Evolutionary conservation across 2,888 invertebrate genomes (phyloP).

Genomic region (Brenthis ino): DNA sequence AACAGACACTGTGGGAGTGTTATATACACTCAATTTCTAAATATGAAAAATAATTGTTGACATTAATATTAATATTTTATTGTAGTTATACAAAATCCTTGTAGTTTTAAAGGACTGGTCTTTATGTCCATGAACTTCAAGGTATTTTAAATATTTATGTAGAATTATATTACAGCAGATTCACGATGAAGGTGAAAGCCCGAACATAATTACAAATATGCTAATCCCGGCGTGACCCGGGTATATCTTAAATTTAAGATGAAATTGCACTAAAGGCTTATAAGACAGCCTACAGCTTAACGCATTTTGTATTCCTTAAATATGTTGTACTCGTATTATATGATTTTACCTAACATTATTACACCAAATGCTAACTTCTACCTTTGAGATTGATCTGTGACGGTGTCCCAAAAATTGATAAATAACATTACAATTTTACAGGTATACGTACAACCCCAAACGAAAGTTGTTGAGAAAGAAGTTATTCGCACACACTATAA

Average conservation of each 20-base stretch:
- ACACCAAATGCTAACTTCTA: conserved; percentile 29
- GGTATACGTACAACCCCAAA: conserved; percentile 59
- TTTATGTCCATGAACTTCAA: conserved; percentile 46
- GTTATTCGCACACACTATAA: conserved; percentile 58
- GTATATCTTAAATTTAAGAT: conserved; percentile 51
- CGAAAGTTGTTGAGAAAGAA: conserved; percentile 58
- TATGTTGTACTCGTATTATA: not conserved
- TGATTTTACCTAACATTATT: not conserved
- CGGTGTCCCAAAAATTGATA: too few species aligned
- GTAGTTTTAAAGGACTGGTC: conserved; percentile 36
- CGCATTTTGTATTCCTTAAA: conserved; percentile 25
- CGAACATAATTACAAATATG: conserved; percentile 39
- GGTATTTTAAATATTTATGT: conserved; percentile 51
- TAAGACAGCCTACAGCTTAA: conserved; percentile 46
- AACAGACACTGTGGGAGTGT: conserved; percentile 12
- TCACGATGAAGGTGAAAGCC: conserved; percentile 45
- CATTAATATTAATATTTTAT: too few species aligned
- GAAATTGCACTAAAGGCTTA: conserved; percentile 52
- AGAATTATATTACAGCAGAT: conserved; percentile 44
- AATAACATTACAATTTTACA: conserved; percentile 42
- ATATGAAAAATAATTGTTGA: not conserved
- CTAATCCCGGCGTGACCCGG: conserved; percentile 46
- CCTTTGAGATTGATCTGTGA: not conserved
- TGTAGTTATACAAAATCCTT: conserved; percentile 31
- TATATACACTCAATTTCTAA: not conserved